phyloP scores from a whole-genome alignment of 2,888 invertebrate species.

The Podotricha telesiphe region DNA sequence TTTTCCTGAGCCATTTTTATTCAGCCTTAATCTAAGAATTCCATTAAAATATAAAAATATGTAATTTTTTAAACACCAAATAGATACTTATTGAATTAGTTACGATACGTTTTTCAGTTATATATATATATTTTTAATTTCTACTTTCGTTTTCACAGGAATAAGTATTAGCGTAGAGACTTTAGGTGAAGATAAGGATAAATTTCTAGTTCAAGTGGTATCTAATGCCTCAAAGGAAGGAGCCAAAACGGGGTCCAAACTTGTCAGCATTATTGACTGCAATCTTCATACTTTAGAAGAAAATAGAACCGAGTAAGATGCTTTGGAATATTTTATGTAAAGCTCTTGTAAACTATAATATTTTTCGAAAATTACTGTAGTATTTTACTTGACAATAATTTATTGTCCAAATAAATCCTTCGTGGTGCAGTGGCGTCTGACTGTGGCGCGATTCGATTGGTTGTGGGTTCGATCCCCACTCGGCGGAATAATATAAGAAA shows the following conservation, averaged over 20 bases:
- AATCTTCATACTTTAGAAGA: constrained; percentile 87
- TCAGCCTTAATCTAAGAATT: not conserved
- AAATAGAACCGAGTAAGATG: constrained; percentile 82
- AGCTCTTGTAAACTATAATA: not conserved
- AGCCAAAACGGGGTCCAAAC: constrained; percentile 82
- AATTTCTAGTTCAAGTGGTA: constrained; percentile 84
- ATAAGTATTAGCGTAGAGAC: constrained; percentile 74
- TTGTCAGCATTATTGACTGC: constrained; percentile 84
- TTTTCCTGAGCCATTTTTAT: too few species aligned
- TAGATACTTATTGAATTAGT: not conserved
- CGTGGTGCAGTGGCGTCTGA: too few species aligned
- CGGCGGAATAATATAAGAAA: too few species aligned
- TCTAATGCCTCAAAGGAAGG: constrained; percentile 84
- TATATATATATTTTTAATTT: too few species aligned
- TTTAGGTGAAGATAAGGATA: constrained; percentile 74
- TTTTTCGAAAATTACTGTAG: not conserved
- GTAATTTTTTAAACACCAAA: not conserved
- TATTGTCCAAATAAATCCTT: too few species aligned
- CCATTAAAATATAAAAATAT: not conserved
- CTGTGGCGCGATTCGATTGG: too few species aligned
- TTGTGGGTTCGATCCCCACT: too few species aligned
- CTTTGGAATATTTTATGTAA: not conserved
- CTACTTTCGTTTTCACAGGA: constrained; percentile 54
- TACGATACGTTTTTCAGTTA: too few species aligned
- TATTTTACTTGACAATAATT: too few species aligned